A percentile compares a stretch with the other conserved stretches of the same genome.
phyloP scores from a whole-genome alignment of 2,888 invertebrate species.

The Drosophila nigritarsus region DNA sequence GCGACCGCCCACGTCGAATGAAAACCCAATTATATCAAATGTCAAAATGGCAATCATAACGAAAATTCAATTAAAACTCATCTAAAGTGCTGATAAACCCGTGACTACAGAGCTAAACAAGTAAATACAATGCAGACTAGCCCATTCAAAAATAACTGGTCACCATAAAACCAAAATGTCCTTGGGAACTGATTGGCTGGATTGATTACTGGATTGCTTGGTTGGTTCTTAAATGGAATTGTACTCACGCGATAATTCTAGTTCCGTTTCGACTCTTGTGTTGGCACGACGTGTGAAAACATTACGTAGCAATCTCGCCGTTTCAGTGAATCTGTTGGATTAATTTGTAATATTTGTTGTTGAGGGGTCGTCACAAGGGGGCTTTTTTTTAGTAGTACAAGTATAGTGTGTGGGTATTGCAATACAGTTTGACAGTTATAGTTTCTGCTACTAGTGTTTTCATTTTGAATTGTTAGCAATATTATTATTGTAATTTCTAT shows the following conservation, averaged over 20 bases:
- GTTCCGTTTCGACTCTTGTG: constrained; percentile 92
- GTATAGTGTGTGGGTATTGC: constrained; percentile 23
- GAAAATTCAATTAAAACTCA: constrained; percentile 42
- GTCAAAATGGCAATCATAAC: constrained; percentile 29
- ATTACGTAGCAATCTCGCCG: constrained; percentile 97
- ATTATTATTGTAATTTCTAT: constrained; percentile 19
- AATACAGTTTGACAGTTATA: constrained; percentile 16
- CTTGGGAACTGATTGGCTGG: constrained; percentile 41
- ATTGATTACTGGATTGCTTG: neutral
- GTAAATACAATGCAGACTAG: constrained; percentile 21
- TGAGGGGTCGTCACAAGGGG: constrained; percentile 21
- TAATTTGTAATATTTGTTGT: constrained; percentile 43
- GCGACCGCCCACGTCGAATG: neutral
- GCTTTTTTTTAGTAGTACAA: constrained; percentile 40
- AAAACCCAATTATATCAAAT: constrained; percentile 28
- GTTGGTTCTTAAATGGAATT: constrained; percentile 39
- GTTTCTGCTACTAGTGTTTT: constrained; percentile 23
- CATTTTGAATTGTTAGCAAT: constrained; percentile 79
- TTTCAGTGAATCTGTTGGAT: constrained; percentile 95
- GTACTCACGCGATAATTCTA: constrained; percentile 97
- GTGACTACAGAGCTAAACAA: neutral
- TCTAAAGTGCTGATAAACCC: constrained; percentile 33
- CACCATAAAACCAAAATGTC: constrained; percentile 35
- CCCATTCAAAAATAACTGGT: constrained; percentile 43
- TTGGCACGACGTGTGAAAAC: constrained; percentile 93